Percentiles rank a stretch among this genome's conserved stretches.
These are phyloP conservation scores for Macrotus californicus DNA, from an alignment of 2,113 vertebrate genomes.

Conservation along the genomic window DNA sequence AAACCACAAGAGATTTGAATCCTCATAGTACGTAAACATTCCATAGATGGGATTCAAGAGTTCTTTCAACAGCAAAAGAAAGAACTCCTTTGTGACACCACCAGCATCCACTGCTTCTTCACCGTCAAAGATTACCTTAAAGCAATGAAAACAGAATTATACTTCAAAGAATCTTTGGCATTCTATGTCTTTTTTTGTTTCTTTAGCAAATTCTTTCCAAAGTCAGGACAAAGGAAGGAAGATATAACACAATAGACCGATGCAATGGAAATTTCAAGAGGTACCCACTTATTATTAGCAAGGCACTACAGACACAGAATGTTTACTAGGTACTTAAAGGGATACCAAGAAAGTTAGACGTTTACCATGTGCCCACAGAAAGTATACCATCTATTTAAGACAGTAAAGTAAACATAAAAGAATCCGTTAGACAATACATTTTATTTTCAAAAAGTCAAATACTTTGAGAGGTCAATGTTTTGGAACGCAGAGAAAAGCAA, in stretches of 20 bases:
- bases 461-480: background rate
- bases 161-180: background rate
- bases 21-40: constrained; percentile 95
- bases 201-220: background rate
- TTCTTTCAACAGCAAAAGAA: constrained; percentile 94
- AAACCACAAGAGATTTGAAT: constrained; percentile 97
- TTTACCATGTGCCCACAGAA: background rate
- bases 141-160: constrained; percentile 18
- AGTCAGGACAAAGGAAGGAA: constrained; percentile 8
- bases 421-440: background rate
- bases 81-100: constrained; percentile 97
- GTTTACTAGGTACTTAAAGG: background rate
- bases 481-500: background rate
- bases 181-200: background rate
- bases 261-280: background rate
- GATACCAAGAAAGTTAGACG: background rate
- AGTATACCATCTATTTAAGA: background rate
- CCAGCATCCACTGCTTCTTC: constrained; percentile 97
- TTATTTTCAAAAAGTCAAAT: constrained; percentile 23
- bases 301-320: background rate
- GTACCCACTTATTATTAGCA: background rate
- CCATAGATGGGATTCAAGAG: constrained; percentile 96
- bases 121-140: constrained; percentile 95
- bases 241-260: background rate
- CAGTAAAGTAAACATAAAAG: background rate